These are phyloP conservation scores for Eulemur rubriventer DNA, from an alignment of 2,797 vertebrate genomes.

Conservation along the genomic window DNA sequence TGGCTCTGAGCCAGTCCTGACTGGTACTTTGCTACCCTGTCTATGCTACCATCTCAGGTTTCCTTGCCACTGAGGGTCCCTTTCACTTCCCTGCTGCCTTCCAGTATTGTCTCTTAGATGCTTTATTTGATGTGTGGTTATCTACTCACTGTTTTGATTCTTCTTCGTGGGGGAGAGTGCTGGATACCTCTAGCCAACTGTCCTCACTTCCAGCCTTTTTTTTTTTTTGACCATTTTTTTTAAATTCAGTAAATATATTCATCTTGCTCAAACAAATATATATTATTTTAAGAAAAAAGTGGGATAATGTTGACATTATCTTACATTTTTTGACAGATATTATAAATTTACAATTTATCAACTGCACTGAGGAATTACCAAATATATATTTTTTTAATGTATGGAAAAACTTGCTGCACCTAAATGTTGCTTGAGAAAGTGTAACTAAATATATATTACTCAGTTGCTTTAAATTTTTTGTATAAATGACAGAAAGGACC, in stretches of 20 bases:
- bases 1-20: not conserved
- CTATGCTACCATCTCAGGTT: not conserved
- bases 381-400: not conserved
- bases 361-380: not conserved
- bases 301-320: not conserved
- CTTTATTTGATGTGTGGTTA: not conserved
- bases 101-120: not conserved
- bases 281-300: not conserved
- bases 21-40: not conserved
- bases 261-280: not conserved
- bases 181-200: not conserved
- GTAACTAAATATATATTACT: slow-evolving; percentile 66
- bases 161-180: not conserved
- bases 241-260: not conserved
- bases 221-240: not conserved
- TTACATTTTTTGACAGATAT: not conserved
- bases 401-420: not conserved
- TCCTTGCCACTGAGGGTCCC: not conserved
- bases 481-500: slow-evolving; percentile 58
- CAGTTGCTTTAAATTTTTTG: slow-evolving; percentile 46
- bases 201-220: not conserved
- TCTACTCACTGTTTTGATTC: not conserved
- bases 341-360: slow-evolving; percentile 2
- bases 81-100: not conserved
- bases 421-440: slow-evolving; percentile 60